Conservation (phyloP, 2,888 invertebrate genomes). For the Volucella inflata region DNA sequence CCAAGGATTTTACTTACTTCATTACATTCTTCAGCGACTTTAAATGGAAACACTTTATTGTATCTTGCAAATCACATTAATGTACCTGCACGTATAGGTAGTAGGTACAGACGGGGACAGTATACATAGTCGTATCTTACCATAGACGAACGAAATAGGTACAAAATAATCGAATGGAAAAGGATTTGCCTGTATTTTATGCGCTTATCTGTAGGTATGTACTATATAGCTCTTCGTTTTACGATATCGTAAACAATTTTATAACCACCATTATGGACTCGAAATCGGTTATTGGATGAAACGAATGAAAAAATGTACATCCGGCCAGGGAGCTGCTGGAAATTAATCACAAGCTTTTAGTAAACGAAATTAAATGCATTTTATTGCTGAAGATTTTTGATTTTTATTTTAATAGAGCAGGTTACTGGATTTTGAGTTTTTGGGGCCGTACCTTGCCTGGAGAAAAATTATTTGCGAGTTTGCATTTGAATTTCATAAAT, state of each 20-base stretch:
- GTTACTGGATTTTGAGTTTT: background rate
- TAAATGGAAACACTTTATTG: constrained; percentile 39
- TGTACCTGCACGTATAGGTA: constrained; percentile 9
- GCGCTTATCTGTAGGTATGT: constrained; percentile 26
- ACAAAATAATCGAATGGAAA: background rate
- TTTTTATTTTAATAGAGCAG: background rate
- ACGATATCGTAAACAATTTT: constrained; percentile 27
- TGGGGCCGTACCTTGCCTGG: background rate
- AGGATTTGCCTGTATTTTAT: constrained; percentile 25
- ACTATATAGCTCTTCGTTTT: constrained; percentile 13
- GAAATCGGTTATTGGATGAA: constrained; percentile 9
- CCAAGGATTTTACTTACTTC: background rate
- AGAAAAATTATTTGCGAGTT: too few relatives aligned
- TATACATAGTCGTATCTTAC: too few relatives aligned
- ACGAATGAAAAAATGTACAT: background rate
- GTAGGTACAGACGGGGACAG: background rate
- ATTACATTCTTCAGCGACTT: constrained; percentile 24
- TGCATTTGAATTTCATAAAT: too few relatives aligned
- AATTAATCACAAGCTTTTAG: constrained; percentile 4
- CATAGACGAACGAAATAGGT: background rate
- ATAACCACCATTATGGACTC: constrained; percentile 21
- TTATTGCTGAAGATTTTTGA: background rate
- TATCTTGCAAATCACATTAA: constrained; percentile 39
- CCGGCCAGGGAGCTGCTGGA: background rate
- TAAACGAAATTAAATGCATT: constrained; percentile 2